phyloP scores from a whole-genome alignment of 2,888 invertebrate species.

The Xestoiulus laeticollis region DNA sequence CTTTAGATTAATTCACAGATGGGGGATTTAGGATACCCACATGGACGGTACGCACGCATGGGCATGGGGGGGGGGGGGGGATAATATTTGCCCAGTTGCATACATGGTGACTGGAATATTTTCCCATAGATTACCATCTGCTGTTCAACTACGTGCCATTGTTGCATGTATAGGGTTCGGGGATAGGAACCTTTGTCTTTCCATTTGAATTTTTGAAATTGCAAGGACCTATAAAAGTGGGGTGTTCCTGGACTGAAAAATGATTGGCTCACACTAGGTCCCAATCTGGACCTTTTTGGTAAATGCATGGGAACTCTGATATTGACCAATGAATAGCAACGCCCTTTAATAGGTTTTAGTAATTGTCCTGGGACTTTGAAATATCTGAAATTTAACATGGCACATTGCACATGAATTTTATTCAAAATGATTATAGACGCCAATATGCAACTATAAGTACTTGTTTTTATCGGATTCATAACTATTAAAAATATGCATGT shows the following conservation, averaged over 20 bases:
- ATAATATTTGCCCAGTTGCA: slow-evolving; percentile 28
- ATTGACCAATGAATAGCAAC: neutral
- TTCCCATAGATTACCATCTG: slow-evolving; percentile 34
- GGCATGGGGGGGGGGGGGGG: neutral
- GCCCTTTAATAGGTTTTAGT: neutral
- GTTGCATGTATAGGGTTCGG: slow-evolving; percentile 5
- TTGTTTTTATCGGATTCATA: too few species aligned
- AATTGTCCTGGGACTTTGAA: too few species aligned
- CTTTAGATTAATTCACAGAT: slow-evolving; percentile 37
- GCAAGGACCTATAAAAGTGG: neutral
- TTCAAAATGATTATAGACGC: too few species aligned
- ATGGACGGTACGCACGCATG: slow-evolving; percentile 18
- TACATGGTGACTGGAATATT: slow-evolving; percentile 37
- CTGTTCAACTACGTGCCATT: slow-evolving; percentile 13
- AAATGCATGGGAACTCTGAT: slow-evolving; percentile 25
- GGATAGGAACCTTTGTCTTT: neutral
- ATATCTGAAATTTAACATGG: too few species aligned
- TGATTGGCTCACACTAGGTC: neutral
- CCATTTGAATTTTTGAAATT: slow-evolving; percentile 2
- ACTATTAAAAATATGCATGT: too few species aligned
- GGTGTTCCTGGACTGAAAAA: neutral
- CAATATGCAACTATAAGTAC: too few species aligned
- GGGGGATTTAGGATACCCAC: slow-evolving; percentile 10
- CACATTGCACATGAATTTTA: too few species aligned
- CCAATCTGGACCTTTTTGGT: neutral